A percentile compares a stretch with the other conserved stretches of the same genome.
phyloP scores from a whole-genome alignment of 2,888 invertebrate species.

The Caradrina kadenii region DNA sequence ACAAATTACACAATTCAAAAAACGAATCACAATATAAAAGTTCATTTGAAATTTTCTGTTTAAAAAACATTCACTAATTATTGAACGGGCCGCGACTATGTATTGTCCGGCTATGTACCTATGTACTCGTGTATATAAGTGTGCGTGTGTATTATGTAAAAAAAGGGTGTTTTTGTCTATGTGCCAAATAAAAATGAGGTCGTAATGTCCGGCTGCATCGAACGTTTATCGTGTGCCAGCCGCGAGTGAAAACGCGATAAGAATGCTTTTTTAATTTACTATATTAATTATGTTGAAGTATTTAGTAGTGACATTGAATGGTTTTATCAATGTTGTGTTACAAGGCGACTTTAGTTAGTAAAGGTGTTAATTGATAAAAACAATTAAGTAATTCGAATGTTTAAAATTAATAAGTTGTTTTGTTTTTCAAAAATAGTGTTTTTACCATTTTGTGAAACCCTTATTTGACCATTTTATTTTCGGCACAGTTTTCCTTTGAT shows the following conservation, averaged over 20 bases:
- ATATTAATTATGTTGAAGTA: slow-evolving; percentile 19
- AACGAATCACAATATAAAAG: slow-evolving; percentile 83
- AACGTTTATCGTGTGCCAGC: slow-evolving; percentile 82
- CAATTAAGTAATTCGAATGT: not conserved
- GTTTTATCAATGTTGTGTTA: not conserved
- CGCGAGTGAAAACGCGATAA: slow-evolving; percentile 70
- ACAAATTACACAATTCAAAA: slow-evolving; percentile 79
- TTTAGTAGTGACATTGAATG: not conserved
- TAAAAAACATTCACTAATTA: slow-evolving; percentile 89
- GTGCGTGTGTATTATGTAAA: slow-evolving; percentile 82
- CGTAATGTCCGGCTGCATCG: slow-evolving; percentile 88
- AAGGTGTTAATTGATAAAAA: not conserved
- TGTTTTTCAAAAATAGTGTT: too few species aligned
- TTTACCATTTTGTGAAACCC: too few species aligned
- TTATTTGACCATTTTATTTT: not conserved
- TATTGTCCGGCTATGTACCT: slow-evolving; percentile 73
- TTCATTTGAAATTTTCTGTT: slow-evolving; percentile 88
- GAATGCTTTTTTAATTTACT: slow-evolving; percentile 55
- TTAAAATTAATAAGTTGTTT: too few species aligned
- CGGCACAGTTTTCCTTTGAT: not conserved
- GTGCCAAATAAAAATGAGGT: slow-evolving; percentile 90
- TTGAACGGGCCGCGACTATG: slow-evolving; percentile 79
- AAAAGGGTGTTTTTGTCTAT: slow-evolving; percentile 90
- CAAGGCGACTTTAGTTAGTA: not conserved
- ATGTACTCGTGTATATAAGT: slow-evolving; percentile 61